Evolutionary conservation across 1,140 invertebrate species (phyloP).

Genomic region (Daktulosphaira vitifoliae): DNA sequence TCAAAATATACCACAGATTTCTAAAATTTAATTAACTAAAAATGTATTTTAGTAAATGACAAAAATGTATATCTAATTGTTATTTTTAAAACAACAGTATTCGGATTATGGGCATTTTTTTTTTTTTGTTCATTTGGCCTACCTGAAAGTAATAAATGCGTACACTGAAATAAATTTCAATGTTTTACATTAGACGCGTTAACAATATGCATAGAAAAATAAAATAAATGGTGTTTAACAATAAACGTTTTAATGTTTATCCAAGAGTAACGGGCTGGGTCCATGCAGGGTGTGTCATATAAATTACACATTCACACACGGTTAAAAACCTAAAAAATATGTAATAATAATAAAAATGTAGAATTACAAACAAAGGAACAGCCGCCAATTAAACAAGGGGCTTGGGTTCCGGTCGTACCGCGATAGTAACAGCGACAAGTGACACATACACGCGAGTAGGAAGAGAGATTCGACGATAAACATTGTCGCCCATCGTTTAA

Average conservation of each 20-base stretch:
- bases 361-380: slow-evolving; percentile 34
- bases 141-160: too few relatives aligned
- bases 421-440: slow-evolving; percentile 8
- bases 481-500: slow-evolving; percentile 18
- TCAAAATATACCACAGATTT: too few relatives aligned
- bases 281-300: slow-evolving; percentile 20
- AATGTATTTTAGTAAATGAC: too few relatives aligned
- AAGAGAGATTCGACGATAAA: slow-evolving; percentile 17
- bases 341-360: slow-evolving; percentile 17
- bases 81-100: too few relatives aligned
- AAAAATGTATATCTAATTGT: too few relatives aligned
- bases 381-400: slow-evolving; percentile 31
- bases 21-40: too few relatives aligned
- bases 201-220: background rate
- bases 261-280: slow-evolving; percentile 32
- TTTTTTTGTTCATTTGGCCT: too few relatives aligned
- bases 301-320: background rate
- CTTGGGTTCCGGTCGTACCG: slow-evolving; percentile 27
- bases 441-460: slow-evolving; percentile 7
- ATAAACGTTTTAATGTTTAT: slow-evolving; percentile 34
- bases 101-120: too few relatives aligned
- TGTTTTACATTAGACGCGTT: too few relatives aligned
- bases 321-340: slow-evolving; percentile 6
- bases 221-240: slow-evolving; percentile 27
- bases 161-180: too few relatives aligned